Base-by-base conservation (phyloP, 1,140 invertebrate genomes). In the Vanessa tameamea region DNA sequence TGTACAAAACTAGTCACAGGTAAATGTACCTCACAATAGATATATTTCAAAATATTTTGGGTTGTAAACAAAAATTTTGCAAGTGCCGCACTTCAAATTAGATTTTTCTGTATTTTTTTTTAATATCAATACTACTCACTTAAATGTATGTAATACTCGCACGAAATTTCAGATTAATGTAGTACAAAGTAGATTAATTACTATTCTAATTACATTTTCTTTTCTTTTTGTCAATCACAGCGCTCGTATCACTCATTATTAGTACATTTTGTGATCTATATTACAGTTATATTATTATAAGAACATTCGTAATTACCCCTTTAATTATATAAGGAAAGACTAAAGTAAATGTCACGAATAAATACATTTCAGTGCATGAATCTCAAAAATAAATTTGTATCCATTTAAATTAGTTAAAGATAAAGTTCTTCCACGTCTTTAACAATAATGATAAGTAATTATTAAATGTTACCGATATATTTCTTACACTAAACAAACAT, bases 1-100 rank as follows among this genome's bases (percentile, higher is more conserved):
- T 91, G 87, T 87, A 86, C 74, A 74, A 78, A 83, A 90, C 89
- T 92, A 92, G 89, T 92, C 89, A 92, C 85, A 87, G 84, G 82
- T 88, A 80, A 80, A 81, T 75, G 72, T 89, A 89, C 84, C 87
- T 89, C 84, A 83, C 81, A 84, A 74, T 85, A 81, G 76, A 43
- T 73, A 69, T 53, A 69, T 67, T 78, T 77, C 73, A 23, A 78
- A 82, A 82, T 82, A 77, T 80, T 77, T 83, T 78, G 77, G 75
- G 72, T 71, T 47, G 63, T 64, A 48, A 47, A 37, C 26, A 37
- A 61, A 61, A 31, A 61, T 61, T 61, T 59, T 61, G n/a, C 11
- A 20, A 37, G 16, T 26, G 31, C 12, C 16, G 23, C 57, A 61
- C 14, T 61, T 23, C 15, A 14, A 37, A 61, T 37, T 61, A 14